Conservation (phyloP, 1,140 invertebrate genomes). For the Drosophila ohnishii region DNA sequence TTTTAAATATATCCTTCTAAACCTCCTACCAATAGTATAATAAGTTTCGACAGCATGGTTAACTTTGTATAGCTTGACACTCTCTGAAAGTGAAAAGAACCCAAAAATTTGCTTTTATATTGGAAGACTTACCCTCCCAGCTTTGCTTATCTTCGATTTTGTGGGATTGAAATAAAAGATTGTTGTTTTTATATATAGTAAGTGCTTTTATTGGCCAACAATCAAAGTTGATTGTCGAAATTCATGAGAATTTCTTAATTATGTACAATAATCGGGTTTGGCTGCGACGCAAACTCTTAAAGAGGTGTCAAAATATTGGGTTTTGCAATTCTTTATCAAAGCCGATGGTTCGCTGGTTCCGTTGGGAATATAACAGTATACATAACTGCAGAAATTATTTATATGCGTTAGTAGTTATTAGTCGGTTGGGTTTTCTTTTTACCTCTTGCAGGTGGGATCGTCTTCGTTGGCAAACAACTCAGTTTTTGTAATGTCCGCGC, state of each 20-base stretch:
- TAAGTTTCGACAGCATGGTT: conserved; percentile 4
- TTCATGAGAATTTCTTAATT: not conserved
- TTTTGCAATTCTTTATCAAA: not conserved
- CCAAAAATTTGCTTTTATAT: not conserved
- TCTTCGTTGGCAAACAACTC: conserved; percentile 19
- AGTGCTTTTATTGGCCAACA: conserved; percentile 3
- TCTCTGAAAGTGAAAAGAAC: not conserved
- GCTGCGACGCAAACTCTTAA: not conserved
- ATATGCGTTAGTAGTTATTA: not conserved
- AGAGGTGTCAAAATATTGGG: conserved; percentile 27
- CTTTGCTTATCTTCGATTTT: not conserved
- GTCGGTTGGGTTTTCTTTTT: not conserved
- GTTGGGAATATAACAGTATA: conserved; percentile 18
- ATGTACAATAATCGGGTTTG: conserved; percentile 43
- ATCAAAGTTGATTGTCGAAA: not conserved
- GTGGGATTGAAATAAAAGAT: not conserved
- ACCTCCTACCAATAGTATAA: not conserved
- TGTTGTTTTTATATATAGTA: not conserved
- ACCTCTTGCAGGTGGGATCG: conserved; percentile 51
- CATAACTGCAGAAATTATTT: conserved; percentile 25
- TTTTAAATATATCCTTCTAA: not conserved
- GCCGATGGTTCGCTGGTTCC: not conserved
- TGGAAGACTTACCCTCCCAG: too few relatives aligned
- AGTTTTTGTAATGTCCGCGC: not conserved
- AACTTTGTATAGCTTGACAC: not conserved